Evolutionary conservation across 1,140 invertebrate genomes (phyloP).

Genomic region (Drosophila serrata): DNA sequence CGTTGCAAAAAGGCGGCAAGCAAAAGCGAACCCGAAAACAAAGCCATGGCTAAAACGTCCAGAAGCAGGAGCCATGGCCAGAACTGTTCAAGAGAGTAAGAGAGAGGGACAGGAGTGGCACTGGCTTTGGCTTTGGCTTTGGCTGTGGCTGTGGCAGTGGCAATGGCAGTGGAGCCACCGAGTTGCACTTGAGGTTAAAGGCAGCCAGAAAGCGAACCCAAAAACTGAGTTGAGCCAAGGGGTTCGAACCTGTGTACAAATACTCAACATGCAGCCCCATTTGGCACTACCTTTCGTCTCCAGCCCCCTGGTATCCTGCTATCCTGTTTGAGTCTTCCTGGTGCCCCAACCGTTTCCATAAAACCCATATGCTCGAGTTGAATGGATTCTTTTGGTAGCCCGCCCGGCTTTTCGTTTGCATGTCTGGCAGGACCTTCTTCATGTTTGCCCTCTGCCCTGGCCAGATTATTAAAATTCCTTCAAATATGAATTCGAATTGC

Average conservation of each 20-base stretch:
- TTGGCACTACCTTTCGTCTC: slow-evolving; percentile 24
- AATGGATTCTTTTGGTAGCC: slow-evolving; percentile 53
- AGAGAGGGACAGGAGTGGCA: neutral
- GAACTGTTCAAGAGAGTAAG: slow-evolving; percentile 17
- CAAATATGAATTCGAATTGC: slow-evolving; percentile 25
- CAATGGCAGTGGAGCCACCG: slow-evolving; percentile 35
- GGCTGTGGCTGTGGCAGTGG: slow-evolving; percentile 1
- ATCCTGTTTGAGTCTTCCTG: slow-evolving; percentile 40
- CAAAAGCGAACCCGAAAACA: slow-evolving; percentile 76
- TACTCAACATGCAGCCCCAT: slow-evolving; percentile 57
- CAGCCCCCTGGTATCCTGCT: slow-evolving; percentile 3
- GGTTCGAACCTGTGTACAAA: slow-evolving; percentile 50
- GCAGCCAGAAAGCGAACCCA: slow-evolving; percentile 43
- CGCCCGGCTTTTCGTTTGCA: slow-evolving; percentile 7
- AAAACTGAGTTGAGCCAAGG: slow-evolving; percentile 20
- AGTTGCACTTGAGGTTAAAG: slow-evolving; percentile 66
- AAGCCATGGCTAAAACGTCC: slow-evolving; percentile 71
- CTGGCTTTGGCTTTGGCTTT: slow-evolving; percentile 11
- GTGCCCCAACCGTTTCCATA: neutral
- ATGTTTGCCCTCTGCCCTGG: slow-evolving; percentile 1
- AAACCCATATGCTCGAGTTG: slow-evolving; percentile 58
- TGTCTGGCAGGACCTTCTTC: slow-evolving; percentile 29
- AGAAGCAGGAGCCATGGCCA: slow-evolving; percentile 50
- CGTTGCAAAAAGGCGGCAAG: slow-evolving; percentile 78
- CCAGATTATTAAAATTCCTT: slow-evolving; percentile 54